phyloP scores from a whole-genome alignment of 1,140 invertebrate species.

The Procambarus clarkii region DNA sequence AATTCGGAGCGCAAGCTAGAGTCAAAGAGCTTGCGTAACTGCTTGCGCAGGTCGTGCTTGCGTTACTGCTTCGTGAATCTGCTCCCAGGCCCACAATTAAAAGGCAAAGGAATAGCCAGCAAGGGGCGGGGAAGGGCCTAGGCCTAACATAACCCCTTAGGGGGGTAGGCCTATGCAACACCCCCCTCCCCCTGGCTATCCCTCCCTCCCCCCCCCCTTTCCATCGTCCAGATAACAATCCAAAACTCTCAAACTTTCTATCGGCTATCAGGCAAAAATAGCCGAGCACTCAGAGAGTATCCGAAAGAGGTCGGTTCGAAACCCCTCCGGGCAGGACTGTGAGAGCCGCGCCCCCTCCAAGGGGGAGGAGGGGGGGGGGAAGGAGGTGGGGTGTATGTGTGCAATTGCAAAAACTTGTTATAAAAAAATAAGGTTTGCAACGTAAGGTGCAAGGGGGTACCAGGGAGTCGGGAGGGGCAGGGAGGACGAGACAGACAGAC shows the following conservation, averaged over 20 bases:
- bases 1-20: too few species aligned
- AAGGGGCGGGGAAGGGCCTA: background rate
- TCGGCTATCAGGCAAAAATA: conserved; percentile 62
- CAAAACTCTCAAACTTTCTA: conserved; percentile 65
- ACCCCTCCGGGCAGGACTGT: conserved; percentile 32
- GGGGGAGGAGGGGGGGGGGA: too few species aligned
- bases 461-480: background rate
- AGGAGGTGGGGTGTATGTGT: too few species aligned
- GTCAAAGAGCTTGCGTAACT: too few species aligned
- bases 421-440: conserved; percentile 64
- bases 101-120: conserved; percentile 1
- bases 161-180: conserved; percentile 38
- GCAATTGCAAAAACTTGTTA: conserved; percentile 67
- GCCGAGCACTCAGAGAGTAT: conserved; percentile 59
- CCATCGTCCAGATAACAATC: conserved; percentile 59
- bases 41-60: too few species aligned
- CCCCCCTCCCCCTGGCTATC: conserved; percentile 26
- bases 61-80: too few species aligned
- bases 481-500: too few species aligned
- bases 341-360: conserved; percentile 33
- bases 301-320: conserved; percentile 29
- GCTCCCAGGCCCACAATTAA: too few species aligned
- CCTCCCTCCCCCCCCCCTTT: too few species aligned
- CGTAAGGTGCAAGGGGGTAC: conserved; percentile 41
- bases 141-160: too few species aligned